Evolutionary conservation across 1,140 invertebrate genomes (phyloP).

Genomic region (Camponotus vicinus): DNA sequence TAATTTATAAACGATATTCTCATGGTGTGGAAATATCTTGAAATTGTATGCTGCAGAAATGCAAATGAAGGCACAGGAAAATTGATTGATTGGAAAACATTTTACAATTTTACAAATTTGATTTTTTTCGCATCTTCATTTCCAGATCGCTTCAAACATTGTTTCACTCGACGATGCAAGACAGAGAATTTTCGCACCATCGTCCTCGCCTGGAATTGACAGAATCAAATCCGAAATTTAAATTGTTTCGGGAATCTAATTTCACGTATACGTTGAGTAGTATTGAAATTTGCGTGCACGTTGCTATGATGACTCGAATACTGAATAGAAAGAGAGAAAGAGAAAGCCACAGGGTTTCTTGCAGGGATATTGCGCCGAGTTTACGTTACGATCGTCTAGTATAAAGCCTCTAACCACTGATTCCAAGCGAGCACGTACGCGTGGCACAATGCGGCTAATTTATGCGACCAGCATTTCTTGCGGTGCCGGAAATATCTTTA

Average conservation of each 20-base stretch:
- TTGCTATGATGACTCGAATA: neutral
- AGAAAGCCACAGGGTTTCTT: neutral
- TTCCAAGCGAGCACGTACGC: neutral
- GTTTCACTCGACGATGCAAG: neutral
- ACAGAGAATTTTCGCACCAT: slow-evolving; percentile 1
- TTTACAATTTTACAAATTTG: neutral
- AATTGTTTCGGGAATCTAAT: slow-evolving; percentile 39
- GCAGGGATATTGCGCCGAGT: slow-evolving; percentile 13
- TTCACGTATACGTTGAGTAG: neutral
- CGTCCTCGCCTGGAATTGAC: neutral
- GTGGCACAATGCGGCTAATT: slow-evolving; percentile 16
- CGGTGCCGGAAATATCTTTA: neutral
- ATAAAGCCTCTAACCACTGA: slow-evolving; percentile 2
- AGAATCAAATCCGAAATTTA: slow-evolving; percentile 25
- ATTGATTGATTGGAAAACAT: neutral
- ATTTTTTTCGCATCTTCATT: neutral
- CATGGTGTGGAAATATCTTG: neutral
- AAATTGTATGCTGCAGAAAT: neutral
- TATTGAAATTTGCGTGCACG: neutral
- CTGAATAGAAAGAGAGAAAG: neutral
- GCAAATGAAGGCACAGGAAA: neutral
- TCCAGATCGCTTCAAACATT: neutral
- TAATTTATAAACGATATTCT: neutral
- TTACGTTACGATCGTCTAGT: neutral
- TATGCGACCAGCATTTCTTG: slow-evolving; percentile 15